phyloP scores from a whole-genome alignment of 2,113 vertebrate genomes.

The Nymphicus hollandicus region DNA sequence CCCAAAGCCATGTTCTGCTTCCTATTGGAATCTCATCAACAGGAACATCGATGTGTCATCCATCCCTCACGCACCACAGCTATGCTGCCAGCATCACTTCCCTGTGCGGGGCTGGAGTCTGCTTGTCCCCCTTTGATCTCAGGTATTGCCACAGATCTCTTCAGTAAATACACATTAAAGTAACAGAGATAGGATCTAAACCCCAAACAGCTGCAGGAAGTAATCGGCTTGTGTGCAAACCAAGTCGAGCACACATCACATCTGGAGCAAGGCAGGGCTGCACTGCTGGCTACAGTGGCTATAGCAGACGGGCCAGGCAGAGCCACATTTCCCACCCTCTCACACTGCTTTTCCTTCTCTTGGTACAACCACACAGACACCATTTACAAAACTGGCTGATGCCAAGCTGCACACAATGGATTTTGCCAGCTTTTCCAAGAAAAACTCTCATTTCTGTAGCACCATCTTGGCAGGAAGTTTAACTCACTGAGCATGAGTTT shows the following conservation, averaged over 20 bases:
- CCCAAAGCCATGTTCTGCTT: neutral
- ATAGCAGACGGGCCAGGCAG: neutral
- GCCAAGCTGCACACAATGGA: neutral
- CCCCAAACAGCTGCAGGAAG: neutral
- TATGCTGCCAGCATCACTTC: neutral
- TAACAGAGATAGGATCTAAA: neutral
- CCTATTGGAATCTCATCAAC: neutral
- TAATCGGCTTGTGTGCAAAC: neutral
- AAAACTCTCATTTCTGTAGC: neutral
- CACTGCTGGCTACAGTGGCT: neutral
- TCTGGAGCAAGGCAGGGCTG: neutral
- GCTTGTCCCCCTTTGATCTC: neutral
- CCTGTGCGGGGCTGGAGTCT: rapidly evolving
- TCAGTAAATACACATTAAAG: neutral
- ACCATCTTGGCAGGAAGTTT: neutral
- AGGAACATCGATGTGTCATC: neutral
- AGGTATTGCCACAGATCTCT: neutral
- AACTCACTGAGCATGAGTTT: neutral
- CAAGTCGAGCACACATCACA: rapidly evolving
- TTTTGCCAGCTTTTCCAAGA: neutral
- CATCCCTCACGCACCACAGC: neutral
- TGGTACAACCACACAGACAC: neutral
- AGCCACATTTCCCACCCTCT: rapidly evolving
- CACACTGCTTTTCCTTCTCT: neutral
- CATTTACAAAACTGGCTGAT: neutral